Percentiles rank a stretch among this genome's conserved stretches.
These are phyloP conservation scores for Apostichopus californicus DNA, from an alignment of 35 echinoderm and acorn worm genomes.

Conservation along the genomic window DNA sequence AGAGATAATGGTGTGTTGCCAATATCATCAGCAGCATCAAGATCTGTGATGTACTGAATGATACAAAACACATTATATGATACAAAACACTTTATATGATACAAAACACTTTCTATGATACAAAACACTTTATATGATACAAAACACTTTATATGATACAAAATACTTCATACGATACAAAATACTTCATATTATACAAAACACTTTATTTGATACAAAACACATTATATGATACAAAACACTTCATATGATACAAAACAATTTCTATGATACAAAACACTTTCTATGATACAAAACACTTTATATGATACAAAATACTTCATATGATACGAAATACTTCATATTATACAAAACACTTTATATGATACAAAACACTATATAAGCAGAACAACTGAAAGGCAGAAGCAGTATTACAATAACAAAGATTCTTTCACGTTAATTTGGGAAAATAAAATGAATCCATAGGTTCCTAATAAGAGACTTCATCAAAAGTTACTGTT, in stretches of 20 bases:
- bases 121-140: background rate
- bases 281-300: too few species aligned
- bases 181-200: background rate
- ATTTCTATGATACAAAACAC: background rate
- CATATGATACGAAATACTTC: too few species aligned
- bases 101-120: background rate
- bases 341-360: background rate
- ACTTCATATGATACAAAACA: background rate
- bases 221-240: background rate
- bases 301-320: background rate
- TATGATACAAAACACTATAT: too few species aligned
- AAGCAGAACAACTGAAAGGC: too few species aligned
- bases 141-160: background rate
- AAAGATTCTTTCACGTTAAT: too few species aligned
- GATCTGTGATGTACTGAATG: conserved; percentile 64
- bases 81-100: too few species aligned
- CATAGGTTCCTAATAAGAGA: too few species aligned
- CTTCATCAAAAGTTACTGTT: too few species aligned
- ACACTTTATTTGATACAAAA: background rate
- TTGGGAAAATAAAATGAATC: too few species aligned
- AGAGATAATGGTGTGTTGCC: conserved; percentile 86
- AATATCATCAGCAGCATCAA: conserved; percentile 71
- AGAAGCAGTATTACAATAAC: too few species aligned
- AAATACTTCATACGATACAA: background rate
- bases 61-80: background rate